Conservation (phyloP, 2,113 vertebrate genomes). For the Xenopus borealis region DNA sequence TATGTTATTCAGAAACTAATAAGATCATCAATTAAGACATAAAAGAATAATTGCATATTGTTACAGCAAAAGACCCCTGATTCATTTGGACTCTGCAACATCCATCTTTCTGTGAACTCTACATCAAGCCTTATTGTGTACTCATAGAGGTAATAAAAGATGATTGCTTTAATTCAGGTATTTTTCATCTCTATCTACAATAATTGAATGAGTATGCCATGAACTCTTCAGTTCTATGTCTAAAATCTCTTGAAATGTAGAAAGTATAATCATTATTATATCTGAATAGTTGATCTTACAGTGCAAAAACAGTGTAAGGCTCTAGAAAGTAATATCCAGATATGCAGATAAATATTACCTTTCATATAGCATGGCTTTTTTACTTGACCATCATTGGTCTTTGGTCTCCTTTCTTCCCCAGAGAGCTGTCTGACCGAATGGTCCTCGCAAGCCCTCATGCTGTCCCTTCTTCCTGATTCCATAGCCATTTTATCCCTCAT, state of each 20-base stretch:
- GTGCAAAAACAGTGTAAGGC: background rate
- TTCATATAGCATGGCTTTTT: constrained; percentile 99
- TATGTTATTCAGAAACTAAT: constrained; percentile 12
- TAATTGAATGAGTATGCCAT: constrained; percentile 11
- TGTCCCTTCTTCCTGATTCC: constrained; percentile 85
- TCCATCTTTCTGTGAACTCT: constrained; percentile 9
- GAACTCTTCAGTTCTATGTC: background rate
- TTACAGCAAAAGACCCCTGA: constrained; percentile 27
- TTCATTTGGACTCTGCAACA: constrained; percentile 12
- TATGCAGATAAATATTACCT: constrained; percentile 77
- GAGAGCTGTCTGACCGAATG: constrained; percentile 82
- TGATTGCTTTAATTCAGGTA: constrained; percentile 34
- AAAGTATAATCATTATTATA: background rate
- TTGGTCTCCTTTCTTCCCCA: constrained; percentile 88
- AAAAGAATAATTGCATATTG: constrained; percentile 37
- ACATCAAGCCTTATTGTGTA: constrained; percentile 31
- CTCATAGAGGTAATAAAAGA: constrained; percentile 24
- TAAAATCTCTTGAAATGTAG: background rate
- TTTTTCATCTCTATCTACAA: constrained; percentile 10
- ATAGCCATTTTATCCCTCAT: constrained; percentile 95
- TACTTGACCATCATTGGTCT: constrained; percentile 85
- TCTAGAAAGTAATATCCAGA: background rate
- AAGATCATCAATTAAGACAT: constrained; percentile 33
- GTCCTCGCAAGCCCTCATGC: constrained; percentile 79
- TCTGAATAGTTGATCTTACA: background rate